A percentile compares a stretch with the other conserved stretches of the same genome.
Evolutionary conservation across 2,797 vertebrate genomes (phyloP).

Genomic region (Heteromormyrus szaboi): DNA sequence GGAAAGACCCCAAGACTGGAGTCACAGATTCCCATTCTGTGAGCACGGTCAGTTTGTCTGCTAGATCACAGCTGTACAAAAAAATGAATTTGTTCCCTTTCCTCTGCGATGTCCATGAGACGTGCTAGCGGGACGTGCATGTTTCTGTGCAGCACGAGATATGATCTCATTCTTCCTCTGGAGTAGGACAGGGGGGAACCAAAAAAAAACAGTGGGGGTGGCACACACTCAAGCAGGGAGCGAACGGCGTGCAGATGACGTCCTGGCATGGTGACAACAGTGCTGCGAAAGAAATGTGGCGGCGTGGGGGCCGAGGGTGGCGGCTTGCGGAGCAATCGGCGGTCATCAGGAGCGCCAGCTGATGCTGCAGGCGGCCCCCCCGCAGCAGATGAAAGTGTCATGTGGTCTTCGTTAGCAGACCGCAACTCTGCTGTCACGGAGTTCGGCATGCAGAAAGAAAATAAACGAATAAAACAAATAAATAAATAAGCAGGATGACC

Average conservation of each 20-base stretch:
- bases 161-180: not conserved
- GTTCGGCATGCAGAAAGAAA: slow-evolving; percentile 40
- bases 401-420: slow-evolving; percentile 56
- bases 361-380: slow-evolving; percentile 48
- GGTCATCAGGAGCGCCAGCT: slow-evolving; percentile 41
- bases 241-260: not conserved
- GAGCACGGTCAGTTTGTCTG: not conserved
- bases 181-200: not conserved
- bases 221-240: not conserved
- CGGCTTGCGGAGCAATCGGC: not conserved
- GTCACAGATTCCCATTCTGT: not conserved
- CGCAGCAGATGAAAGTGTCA: slow-evolving; percentile 43
- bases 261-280: not conserved
- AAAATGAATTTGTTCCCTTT: not conserved
- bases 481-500: not conserved
- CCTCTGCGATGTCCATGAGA: not conserved
- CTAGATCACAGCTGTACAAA: not conserved
- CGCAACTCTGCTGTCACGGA: slow-evolving; percentile 53
- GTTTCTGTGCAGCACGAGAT: not conserved
- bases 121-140: not conserved
- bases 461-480: slow-evolving; percentile 9
- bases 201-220: not conserved
- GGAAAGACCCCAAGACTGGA: not conserved
- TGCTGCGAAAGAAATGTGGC: not conserved
- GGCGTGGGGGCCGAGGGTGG: not conserved